A percentile compares a stretch with the other conserved stretches of the same genome.
These are phyloP conservation scores for Vanacampus margaritifer DNA, from an alignment of 2,113 vertebrate genomes.

Conservation along the genomic window DNA sequence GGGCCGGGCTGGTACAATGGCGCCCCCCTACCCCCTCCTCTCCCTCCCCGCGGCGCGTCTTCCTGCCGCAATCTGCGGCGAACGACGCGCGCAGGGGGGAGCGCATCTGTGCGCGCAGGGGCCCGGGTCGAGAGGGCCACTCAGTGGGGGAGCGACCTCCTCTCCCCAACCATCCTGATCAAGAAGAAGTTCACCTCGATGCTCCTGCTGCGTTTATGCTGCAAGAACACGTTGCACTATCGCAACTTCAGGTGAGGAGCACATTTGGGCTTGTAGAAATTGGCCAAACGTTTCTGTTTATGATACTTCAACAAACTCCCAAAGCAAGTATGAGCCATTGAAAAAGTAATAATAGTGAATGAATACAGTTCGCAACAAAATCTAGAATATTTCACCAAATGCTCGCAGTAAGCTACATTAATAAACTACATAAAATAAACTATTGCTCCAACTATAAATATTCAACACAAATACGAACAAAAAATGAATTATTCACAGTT, in stretches of 20 bases:
- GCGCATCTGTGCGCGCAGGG: slow-evolving; percentile 54
- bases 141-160: slow-evolving; percentile 17
- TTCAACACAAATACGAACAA: no score
- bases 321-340: no score
- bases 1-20: slow-evolving; percentile 64
- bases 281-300: no score
- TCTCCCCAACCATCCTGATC: slow-evolving; percentile 15
- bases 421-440: no score
- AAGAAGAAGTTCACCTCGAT: slow-evolving; percentile 47
- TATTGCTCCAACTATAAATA: no score
- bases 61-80: slow-evolving; percentile 74
- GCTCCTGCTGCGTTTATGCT: background rate
- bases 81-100: slow-evolving; percentile 53
- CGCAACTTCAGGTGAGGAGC: background rate
- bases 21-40: slow-evolving; percentile 48
- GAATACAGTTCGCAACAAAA: no score
- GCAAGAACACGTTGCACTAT: background rate
- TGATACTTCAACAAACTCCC: no score
- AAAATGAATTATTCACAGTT: no score
- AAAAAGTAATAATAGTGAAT: no score
- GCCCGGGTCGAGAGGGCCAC: slow-evolving; percentile 27
- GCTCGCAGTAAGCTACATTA: no score
- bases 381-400: no score
- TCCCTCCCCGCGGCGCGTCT: slow-evolving; percentile 73
- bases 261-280: no score